A percentile compares a stretch with the other conserved stretches of the same genome.
Conservation (phyloP, 2,888 invertebrate species). For the Drosophila cracens region DNA sequence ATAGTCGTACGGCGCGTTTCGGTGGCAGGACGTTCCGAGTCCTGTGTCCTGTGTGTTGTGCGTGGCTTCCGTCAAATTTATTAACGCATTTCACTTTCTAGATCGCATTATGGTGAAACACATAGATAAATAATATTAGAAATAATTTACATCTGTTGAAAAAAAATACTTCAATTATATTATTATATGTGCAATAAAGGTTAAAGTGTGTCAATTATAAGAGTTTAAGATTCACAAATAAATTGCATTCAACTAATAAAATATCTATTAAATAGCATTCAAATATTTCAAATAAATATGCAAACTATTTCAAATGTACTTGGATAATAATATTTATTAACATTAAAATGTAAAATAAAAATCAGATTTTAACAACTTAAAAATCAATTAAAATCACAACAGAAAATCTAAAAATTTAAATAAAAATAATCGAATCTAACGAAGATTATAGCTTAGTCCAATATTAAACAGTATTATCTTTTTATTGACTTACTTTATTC, state of each 20-base stretch:
- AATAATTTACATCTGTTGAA: neutral
- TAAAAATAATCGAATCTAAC: no score
- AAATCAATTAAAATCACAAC: neutral
- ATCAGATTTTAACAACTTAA: neutral
- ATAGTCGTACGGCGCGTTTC: constrained; percentile 74
- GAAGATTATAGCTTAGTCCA: neutral
- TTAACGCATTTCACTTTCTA: constrained; percentile 1
- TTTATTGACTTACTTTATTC: neutral
- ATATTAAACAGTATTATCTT: neutral
- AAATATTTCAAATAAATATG: neutral
- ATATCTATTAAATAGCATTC: neutral
- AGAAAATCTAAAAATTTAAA: neutral
- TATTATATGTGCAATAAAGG: neutral
- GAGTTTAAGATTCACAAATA: neutral
- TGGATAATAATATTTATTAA: neutral
- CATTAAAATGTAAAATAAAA: neutral
- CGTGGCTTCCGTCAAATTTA: constrained; percentile 23
- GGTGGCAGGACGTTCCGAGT: constrained; percentile 76
- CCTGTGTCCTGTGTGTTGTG: constrained; percentile 45
- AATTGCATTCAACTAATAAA: neutral
- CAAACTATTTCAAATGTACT: neutral
- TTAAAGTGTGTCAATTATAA: neutral
- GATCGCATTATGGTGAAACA: constrained; percentile 10
- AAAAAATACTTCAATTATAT: neutral
- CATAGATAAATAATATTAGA: neutral